Evolutionary conservation across 2,797 vertebrate genomes (phyloP), one percentile per base, ranked within the genome.

Genomic region (Threskiornis aethiopicus): DNA sequence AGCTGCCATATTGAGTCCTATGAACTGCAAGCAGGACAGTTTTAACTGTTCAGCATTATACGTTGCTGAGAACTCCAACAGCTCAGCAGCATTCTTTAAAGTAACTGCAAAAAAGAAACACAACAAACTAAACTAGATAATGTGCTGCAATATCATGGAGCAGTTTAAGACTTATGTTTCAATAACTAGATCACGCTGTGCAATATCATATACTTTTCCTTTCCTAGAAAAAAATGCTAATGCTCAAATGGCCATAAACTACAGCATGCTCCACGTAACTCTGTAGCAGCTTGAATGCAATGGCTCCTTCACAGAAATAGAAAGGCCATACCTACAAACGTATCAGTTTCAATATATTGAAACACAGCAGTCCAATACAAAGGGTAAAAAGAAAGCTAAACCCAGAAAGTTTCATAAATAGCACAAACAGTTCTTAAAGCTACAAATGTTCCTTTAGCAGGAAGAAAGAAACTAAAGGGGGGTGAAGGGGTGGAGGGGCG

Each of bases 11-110:
- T 99, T 99, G 94, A 99, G 97, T 84, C 98, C 99, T 47, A 99
- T 99, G 97, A 99, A 99, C 96, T 99, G 99, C 85, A 99, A 98
- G 94, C 99, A 99, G 96, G 99, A 99, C 44, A 99, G 98, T 96
- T 99, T 99, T 33, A 99, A 98, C 90, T 99, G 99, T 49, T 99
- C 98, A 61, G 99, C 99, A 24, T 98, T 99, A 98, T 99, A 99
- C 97, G 99, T 97, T 22, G 98, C 97, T 54, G 99, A 97, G 97
- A 99, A 99, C 96, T 99, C 99, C 98, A 99, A 96, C 58, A 99
- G 98, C 97, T 99, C 99, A 0, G 99, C 98, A 70, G 98, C 98
- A 35, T 99, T 99, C 98, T 99, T 99, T 90, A 99, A 98, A 28
- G 99, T 99, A 97, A 99, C 99, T 99, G 97, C 49, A 96, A 96